These are phyloP conservation scores for Melanophora roralis DNA, from an alignment of 2,888 invertebrate genomes.

Conservation along the genomic window DNA sequence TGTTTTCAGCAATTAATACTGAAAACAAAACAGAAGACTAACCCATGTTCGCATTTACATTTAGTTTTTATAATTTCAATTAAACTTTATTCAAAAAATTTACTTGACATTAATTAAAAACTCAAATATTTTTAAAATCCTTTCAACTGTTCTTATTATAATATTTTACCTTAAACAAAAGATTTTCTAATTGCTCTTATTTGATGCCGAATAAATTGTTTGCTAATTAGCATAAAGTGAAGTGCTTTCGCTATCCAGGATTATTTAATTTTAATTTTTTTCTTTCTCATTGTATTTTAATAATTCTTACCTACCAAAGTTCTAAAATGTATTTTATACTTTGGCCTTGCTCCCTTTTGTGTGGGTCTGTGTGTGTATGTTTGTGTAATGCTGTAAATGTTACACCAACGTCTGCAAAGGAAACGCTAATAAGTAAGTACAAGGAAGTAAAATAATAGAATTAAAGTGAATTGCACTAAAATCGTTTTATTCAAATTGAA, in stretches of 20 bases:
- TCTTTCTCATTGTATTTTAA: constrained; percentile 36
- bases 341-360: no score
- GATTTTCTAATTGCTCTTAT: neutral
- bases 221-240: constrained; percentile 59
- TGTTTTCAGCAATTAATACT: no score
- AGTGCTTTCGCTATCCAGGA: constrained; percentile 22
- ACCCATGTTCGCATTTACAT: no score
- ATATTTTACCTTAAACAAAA: neutral
- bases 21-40: no score
- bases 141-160: neutral
- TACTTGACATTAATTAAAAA: constrained; percentile 11
- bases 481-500: constrained; percentile 53
- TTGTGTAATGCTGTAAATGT: neutral
- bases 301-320: constrained; percentile 8
- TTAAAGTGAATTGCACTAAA: constrained; percentile 50
- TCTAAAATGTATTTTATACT: neutral
- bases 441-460: constrained; percentile 46
- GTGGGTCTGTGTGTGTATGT: neutral
- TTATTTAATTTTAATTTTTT: constrained; percentile 18
- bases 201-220: constrained; percentile 29
- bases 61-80: no score
- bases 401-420: constrained; percentile 4
- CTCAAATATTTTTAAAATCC: constrained; percentile 13
- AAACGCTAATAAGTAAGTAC: constrained; percentile 44
- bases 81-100: neutral